Evolutionary conservation across 2,888 invertebrate genomes (phyloP).

Genomic region (Drosophila kuntzei): DNA sequence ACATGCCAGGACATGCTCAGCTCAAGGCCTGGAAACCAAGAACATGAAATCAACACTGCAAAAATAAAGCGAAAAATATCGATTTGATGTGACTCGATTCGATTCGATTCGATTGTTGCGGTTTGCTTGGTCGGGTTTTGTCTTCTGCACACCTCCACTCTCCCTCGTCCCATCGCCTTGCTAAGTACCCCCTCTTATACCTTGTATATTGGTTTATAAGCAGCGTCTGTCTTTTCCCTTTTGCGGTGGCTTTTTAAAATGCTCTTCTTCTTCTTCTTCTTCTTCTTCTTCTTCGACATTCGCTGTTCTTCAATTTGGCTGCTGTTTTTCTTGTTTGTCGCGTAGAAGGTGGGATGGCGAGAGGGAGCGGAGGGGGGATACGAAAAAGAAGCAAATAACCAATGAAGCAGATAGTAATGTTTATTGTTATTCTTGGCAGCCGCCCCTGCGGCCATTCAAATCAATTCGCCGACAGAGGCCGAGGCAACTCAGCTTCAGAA

Average conservation of each 20-base stretch:
- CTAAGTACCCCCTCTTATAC: conserved; percentile 8
- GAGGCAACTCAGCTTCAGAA: background rate
- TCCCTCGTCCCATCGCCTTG: background rate
- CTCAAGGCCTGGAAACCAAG: conserved; percentile 23
- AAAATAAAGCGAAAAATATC: conserved; percentile 59
- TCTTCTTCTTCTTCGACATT: conserved; percentile 16
- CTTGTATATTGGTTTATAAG: conserved; percentile 63
- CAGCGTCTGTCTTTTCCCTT: conserved; percentile 56
- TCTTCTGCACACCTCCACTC: conserved; percentile 5
- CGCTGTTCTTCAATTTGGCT: conserved; percentile 44
- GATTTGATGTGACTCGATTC: conserved; percentile 67
- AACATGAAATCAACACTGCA: conserved; percentile 42
- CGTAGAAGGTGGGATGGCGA: background rate
- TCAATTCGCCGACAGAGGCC: conserved; percentile 62
- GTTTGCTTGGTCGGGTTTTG: conserved; percentile 24
- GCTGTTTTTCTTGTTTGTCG: conserved; percentile 67
- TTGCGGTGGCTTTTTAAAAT: conserved; percentile 56
- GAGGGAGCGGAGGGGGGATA: background rate
- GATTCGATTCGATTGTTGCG: conserved; percentile 43
- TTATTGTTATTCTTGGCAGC: conserved; percentile 73
- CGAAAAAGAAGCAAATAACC: conserved; percentile 69
- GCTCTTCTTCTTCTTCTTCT: conserved; percentile 19
- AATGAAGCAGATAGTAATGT: conserved; percentile 80
- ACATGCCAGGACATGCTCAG: conserved; percentile 24
- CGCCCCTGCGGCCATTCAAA: conserved; percentile 69